Evolutionary conservation across 2,797 vertebrate species (phyloP).

Genomic region (Monodelphis domestica): DNA sequence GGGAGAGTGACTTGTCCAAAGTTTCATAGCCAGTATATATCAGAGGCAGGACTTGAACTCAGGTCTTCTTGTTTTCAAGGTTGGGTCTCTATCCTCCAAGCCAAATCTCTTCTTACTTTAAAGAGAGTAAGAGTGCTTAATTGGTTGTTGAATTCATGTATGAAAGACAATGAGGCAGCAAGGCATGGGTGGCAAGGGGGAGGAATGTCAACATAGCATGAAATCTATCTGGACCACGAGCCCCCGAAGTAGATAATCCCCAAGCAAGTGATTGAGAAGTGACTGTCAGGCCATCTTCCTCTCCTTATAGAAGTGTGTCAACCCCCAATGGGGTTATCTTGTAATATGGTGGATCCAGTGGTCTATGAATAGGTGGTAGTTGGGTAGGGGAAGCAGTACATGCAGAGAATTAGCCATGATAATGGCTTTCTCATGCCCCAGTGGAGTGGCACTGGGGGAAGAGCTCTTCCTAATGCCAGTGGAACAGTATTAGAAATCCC

Average conservation of each 20-base stretch:
- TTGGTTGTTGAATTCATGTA: neutral
- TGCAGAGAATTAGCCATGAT: neutral
- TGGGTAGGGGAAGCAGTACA: neutral
- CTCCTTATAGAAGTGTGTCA: neutral
- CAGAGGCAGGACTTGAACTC: neutral
- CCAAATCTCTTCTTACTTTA: neutral
- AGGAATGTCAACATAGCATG: neutral
- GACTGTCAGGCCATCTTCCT: neutral
- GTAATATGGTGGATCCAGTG: neutral
- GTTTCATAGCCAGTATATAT: neutral
- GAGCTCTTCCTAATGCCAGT: neutral
- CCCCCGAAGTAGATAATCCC: neutral
- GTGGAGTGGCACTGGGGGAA: neutral
- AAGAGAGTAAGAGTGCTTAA: neutral
- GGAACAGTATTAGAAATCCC: neutral
- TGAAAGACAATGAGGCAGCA: neutral
- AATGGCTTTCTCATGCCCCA: neutral
- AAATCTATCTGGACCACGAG: neutral
- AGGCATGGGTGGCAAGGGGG: neutral
- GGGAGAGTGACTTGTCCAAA: neutral
- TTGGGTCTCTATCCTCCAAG: neutral
- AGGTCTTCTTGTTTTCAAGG: neutral
- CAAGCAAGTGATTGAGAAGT: neutral
- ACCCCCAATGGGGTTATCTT: neutral
- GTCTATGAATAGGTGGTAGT: neutral